Evolutionary conservation across 2,113 vertebrate species (phyloP).

Genomic region (Alexandromys fortis): DNA sequence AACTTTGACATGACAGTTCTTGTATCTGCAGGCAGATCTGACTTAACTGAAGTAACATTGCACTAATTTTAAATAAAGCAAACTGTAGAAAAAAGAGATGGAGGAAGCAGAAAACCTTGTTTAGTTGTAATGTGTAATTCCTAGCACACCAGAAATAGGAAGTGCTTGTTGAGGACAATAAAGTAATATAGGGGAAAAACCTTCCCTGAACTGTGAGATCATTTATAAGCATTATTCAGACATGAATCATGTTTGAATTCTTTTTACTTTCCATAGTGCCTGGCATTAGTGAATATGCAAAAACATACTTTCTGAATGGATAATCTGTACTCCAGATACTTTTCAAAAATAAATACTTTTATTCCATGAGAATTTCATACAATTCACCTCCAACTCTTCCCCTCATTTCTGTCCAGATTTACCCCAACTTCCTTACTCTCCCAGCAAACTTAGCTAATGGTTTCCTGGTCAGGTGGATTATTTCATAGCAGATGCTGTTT

Average conservation of each 20-base stretch:
- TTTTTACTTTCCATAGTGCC: neutral
- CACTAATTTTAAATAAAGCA: conserved; percentile 51
- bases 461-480: neutral
- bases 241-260: neutral
- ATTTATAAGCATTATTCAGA: neutral
- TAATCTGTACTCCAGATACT: neutral
- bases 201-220: neutral
- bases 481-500: conserved; percentile 32
- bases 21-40: neutral
- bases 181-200: conserved; percentile 13
- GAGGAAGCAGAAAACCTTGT: neutral
- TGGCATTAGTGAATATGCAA: neutral
- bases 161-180: conserved; percentile 41
- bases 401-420: neutral
- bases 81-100: conserved; percentile 42
- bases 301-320: conserved; percentile 7
- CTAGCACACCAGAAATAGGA: conserved; percentile 35
- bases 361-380: neutral
- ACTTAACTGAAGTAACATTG: conserved; percentile 45
- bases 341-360: neutral
- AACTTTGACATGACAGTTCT: conserved; percentile 31
- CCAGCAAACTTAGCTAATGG: neutral
- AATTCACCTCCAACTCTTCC: neutral
- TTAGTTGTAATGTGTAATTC: neutral
- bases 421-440: neutral